Percentiles rank a stretch among this genome's conserved stretches.
These are phyloP conservation scores for Scaptomyza reducta DNA, from an alignment of 2,888 invertebrate genomes.

Conservation along the genomic window DNA sequence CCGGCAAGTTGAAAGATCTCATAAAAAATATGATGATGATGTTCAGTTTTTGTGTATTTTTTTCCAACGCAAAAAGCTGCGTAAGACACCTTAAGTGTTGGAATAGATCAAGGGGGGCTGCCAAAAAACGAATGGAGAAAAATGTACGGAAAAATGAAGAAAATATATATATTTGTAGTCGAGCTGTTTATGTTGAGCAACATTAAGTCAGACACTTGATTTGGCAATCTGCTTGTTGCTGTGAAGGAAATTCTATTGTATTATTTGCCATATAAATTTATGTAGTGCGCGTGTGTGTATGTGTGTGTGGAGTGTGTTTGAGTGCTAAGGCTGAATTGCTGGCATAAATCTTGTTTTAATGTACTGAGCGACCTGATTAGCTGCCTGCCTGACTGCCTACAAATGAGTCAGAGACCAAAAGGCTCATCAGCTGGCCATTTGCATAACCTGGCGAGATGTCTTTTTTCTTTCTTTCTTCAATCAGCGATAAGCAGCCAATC, in stretches of 20 bases:
- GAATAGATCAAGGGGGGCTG: slow-evolving; percentile 28
- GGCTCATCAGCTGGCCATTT: slow-evolving; percentile 51
- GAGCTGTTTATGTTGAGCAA: slow-evolving; percentile 75
- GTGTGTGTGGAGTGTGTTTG: slow-evolving; percentile 24
- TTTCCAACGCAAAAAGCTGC: slow-evolving; percentile 32
- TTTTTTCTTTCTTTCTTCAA: not conserved
- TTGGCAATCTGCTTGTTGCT: slow-evolving; percentile 64
- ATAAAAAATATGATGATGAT: slow-evolving; percentile 57
- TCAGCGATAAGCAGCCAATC: slow-evolving; percentile 30
- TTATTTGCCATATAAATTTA: slow-evolving; percentile 75
- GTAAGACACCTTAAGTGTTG: slow-evolving; percentile 29
- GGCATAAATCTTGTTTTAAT: slow-evolving; percentile 74
- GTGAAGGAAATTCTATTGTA: slow-evolving; percentile 60
- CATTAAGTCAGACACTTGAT: slow-evolving; percentile 79
- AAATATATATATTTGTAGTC: slow-evolving; percentile 38
- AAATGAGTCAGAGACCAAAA: slow-evolving; percentile 45
- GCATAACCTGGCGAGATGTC: slow-evolving; percentile 54
- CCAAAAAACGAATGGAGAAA: slow-evolving; percentile 34
- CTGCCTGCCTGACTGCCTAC: slow-evolving; percentile 10
- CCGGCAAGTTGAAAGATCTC: slow-evolving; percentile 78
- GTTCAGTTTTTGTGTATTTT: slow-evolving; percentile 21
- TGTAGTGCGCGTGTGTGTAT: slow-evolving; percentile 30
- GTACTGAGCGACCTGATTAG: slow-evolving; percentile 74
- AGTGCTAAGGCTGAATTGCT: slow-evolving; percentile 31
- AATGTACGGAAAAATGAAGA: slow-evolving; percentile 30